These are phyloP conservation scores for Dromas ardeola DNA, from an alignment of 2,113 vertebrate genomes.

Conservation along the genomic window DNA sequence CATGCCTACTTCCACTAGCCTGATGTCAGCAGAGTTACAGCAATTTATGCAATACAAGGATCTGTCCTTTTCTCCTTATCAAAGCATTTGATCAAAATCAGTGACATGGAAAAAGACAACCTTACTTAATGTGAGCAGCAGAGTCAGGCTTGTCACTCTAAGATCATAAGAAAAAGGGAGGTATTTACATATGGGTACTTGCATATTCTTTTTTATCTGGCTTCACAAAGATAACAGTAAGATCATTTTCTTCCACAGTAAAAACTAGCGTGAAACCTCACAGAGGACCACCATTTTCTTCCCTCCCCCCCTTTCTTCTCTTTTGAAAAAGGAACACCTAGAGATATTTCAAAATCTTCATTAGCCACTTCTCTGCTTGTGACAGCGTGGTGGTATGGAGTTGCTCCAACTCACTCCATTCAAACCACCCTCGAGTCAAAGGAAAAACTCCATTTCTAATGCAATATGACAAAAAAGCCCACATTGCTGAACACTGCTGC, in stretches of 20 bases:
- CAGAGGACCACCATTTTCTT: neutral
- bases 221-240: constrained; percentile 33
- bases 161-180: constrained; percentile 32
- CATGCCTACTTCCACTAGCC: constrained; percentile 4
- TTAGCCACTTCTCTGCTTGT: neutral
- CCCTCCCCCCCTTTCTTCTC: neutral
- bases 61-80: constrained; percentile 53
- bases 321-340: neutral
- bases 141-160: constrained; percentile 23
- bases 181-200: constrained; percentile 37
- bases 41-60: constrained; percentile 41
- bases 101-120: constrained; percentile 45
- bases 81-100: constrained; percentile 54
- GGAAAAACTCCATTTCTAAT: neutral
- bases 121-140: constrained; percentile 32
- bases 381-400: neutral
- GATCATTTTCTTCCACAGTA: neutral
- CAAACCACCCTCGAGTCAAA: neutral
- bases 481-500: neutral
- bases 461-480: neutral
- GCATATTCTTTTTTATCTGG: constrained; percentile 45
- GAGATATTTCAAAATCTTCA: constrained; percentile 7
- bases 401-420: neutral
- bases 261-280: neutral
- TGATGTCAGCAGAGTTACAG: constrained; percentile 38